Conservation (phyloP, 2,797 vertebrate genomes). For the Notoglanidium macrostoma region DNA sequence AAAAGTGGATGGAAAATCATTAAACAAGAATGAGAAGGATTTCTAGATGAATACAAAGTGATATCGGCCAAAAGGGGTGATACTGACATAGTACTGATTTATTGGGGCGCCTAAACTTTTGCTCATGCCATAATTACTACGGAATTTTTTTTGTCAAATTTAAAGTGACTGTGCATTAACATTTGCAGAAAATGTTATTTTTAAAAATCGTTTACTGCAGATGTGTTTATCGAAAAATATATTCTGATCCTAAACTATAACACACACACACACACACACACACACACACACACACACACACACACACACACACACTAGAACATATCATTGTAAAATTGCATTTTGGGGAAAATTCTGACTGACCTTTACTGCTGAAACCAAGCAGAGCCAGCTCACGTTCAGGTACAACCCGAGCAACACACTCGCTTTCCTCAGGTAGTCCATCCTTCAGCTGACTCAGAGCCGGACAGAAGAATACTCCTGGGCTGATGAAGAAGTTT, state of each 20-base stretch:
- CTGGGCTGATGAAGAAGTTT: background rate
- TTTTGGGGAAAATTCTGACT: background rate
- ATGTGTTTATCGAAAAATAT: too few relatives aligned
- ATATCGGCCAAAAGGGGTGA: background rate
- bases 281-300: background rate
- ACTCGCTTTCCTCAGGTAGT: slow-evolving; percentile 50
- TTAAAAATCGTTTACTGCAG: background rate
- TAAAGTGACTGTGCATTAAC: too few relatives aligned
- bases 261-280: background rate
- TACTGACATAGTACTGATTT: background rate
- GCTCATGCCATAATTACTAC: background rate
- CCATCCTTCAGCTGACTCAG: slow-evolving; percentile 61
- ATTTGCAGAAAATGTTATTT: background rate
- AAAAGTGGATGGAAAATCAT: background rate
- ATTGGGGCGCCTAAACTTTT: background rate
- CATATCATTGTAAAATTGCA: background rate
- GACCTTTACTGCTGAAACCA: slow-evolving; percentile 48
- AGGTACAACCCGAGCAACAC: slow-evolving; percentile 60
- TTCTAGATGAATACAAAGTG: background rate
- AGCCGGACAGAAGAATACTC: slow-evolving; percentile 10
- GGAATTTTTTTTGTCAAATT: background rate
- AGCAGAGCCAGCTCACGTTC: slow-evolving; percentile 53
- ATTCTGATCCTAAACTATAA: background rate
- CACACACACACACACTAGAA: background rate
- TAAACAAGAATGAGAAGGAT: background rate